Evolutionary conservation across 1,140 invertebrate genomes (phyloP), one percentile per base, ranked within the genome.

Genomic region (Ceratina calcarata): DNA sequence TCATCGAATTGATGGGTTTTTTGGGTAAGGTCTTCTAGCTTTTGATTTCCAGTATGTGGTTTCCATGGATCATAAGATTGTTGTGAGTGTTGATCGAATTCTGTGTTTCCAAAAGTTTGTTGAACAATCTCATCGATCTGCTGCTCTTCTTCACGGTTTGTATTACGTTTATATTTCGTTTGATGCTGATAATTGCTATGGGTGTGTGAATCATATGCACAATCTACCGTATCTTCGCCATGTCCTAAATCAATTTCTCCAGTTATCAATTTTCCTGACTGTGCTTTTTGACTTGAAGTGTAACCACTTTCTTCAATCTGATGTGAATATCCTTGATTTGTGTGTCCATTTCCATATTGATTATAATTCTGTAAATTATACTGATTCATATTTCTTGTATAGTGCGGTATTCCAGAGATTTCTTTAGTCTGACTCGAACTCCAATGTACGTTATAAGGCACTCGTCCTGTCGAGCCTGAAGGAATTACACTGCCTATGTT

Each of bases 71-170:
- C 75, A n/a, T 58, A 32, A 3, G 24, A 18, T 1, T 75, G 15
- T 18, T 66, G 73, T 27, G 79, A 70, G 51, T 62, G 0, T 82
- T 91, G 91, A 0, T 83, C 88, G 66, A 90, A 87, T 74, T 92
- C 84, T 86, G 92, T 87, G 53, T 89, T 81, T 60, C 80, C 85
- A 81, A 77, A 80, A 79, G 87, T 79, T 37, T 88, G 86, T 22
- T 82, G 85, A 0, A 80, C 86, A 0, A 89, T 69, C 64, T 88
- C 81, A 77, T 84, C 79, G 15, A 85, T 55, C 53, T 55, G 53
- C 53, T 55, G 12, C 20, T 78, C 27, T 58, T 73, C 16, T 45
- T 24, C 10, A 53, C 78, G 32, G 0, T 67, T 51, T 13, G 49
- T 13, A 55, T 8, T 45, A 12, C 87, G 81, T 27, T 86, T 86